Percentiles rank a stretch among this genome's conserved stretches.
These are phyloP conservation scores for Stichopus chloronotus DNA, from an alignment of 35 echinoderm and acorn worm species.

Conservation along the genomic window DNA sequence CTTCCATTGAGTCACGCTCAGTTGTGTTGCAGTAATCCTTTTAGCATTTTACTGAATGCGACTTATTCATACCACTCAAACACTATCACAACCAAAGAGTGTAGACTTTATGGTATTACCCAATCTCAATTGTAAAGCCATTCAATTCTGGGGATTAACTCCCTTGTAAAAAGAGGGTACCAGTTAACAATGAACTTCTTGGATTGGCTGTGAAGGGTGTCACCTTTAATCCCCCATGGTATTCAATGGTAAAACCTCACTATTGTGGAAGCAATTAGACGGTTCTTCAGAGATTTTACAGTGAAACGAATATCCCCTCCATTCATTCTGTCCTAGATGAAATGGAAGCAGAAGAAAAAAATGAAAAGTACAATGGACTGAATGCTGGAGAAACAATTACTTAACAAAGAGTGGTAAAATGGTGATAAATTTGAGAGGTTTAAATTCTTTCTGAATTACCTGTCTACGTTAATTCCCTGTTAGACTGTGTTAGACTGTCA, in stretches of 20 bases:
- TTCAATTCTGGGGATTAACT: neutral
- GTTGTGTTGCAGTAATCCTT: neutral
- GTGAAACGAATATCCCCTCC: neutral
- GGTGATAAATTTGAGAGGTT: neutral
- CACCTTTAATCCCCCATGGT: neutral
- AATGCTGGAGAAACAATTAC: neutral
- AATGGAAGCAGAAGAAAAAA: no score
- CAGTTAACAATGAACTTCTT: constrained; percentile 45
- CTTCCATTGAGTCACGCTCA: no score
- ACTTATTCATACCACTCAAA: neutral
- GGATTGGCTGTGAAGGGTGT: constrained; percentile 10
- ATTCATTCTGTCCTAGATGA: neutral
- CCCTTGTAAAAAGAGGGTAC: neutral
- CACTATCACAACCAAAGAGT: neutral
- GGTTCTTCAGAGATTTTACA: neutral
- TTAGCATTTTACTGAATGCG: neutral
- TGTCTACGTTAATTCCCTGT: neutral
- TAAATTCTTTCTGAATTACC: neutral
- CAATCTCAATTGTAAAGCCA: neutral
- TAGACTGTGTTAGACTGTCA: no score
- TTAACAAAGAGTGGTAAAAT: neutral
- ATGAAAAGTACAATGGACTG: neutral
- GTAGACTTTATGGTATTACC: neutral
- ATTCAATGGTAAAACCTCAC: neutral
- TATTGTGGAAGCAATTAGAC: neutral